Evolutionary conservation across 2,113 vertebrate species (phyloP), one percentile per base, ranked within the genome.

Genomic region (Helogale parvula): DNA sequence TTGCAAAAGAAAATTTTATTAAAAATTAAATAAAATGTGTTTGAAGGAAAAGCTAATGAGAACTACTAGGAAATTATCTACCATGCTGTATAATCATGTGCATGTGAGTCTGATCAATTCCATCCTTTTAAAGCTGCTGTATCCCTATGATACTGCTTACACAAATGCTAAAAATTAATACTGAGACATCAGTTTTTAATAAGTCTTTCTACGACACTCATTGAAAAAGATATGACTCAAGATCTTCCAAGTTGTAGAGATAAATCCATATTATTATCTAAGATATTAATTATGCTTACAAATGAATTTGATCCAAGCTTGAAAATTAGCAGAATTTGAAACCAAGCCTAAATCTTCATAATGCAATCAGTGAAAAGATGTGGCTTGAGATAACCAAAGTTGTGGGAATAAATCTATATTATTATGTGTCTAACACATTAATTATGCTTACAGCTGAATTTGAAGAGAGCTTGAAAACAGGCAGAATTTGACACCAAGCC

Each of bases 401-500:
- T 6, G 0, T 15, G 29, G 29, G 35, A 33, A 45, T 7, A 93
- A 68, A 57, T 72, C 27, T 66, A 10, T 66, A 88, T 17, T 41
- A 83, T 77, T 89, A 68, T 60, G 87, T 82, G 41, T 71, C 57
- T 50, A 47, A 92, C 31, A 66, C 15, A 54, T 82, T 33, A 94
- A 35, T 72, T 71, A 79, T 21, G 14, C 19, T 83, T 74, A 47
- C 47, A 93, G 86, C 0, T 29, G 54, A 92, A 95, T 54, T 71
- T 95, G 25, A 86, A 92, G 11, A 79, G 60, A 95, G 45, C 19
- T 83, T 92, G 16, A 90, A 90, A 83, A 38, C 13, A 5, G 29
- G 52, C 68, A 95, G 19, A 50, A 90, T 45, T 63, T 83, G 88
- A 95, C 92, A 79, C 25, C 29, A 84, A 96, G 47, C 23, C 33